Percentiles rank a stretch among this genome's conserved stretches.
Conservation (phyloP, 1,140 invertebrate species). For the Heterodera schachtii region DNA sequence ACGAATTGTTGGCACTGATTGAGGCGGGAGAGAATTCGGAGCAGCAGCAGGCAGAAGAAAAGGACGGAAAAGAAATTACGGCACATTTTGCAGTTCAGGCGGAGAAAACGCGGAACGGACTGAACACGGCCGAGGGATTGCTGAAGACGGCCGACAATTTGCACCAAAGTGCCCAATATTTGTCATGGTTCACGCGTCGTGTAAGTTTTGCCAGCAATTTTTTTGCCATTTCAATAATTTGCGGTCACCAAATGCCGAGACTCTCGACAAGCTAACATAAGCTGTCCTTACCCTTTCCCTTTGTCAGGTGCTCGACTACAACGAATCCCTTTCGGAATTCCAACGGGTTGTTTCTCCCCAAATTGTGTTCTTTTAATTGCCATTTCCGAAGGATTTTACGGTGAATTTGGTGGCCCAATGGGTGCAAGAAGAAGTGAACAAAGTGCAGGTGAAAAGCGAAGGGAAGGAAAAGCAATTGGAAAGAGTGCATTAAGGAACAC, state of each 20-base stretch:
- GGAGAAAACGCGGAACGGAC: constrained; percentile 4
- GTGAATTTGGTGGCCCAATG: constrained; percentile 25
- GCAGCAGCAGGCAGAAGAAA: neutral
- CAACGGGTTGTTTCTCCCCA: constrained; percentile 12
- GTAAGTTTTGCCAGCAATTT: neutral
- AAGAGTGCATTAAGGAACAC: constrained; percentile 1
- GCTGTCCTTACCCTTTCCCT: neutral
- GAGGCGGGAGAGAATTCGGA: constrained; percentile 24
- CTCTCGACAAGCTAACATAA: too few species aligned
- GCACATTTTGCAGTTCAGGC: neutral
- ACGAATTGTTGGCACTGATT: constrained; percentile 36
- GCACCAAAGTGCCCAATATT: constrained; percentile 37
- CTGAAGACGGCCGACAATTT: constrained; percentile 39
- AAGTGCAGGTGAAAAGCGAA: constrained; percentile 12
- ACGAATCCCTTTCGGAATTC: constrained; percentile 40
- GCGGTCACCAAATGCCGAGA: too few species aligned
- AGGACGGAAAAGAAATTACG: neutral
- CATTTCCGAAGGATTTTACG: constrained; percentile 25
- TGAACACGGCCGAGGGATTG: constrained; percentile 26
- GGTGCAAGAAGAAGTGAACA: constrained; percentile 35
- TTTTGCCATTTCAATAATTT: too few species aligned
- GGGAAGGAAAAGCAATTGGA: neutral
- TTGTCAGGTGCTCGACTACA: constrained; percentile 34
- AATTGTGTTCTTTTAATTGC: neutral
- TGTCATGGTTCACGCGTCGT: constrained; percentile 36